phyloP scores from a whole-genome alignment of 2,797 vertebrate species.

The Pseudotriccus pelzelni region DNA sequence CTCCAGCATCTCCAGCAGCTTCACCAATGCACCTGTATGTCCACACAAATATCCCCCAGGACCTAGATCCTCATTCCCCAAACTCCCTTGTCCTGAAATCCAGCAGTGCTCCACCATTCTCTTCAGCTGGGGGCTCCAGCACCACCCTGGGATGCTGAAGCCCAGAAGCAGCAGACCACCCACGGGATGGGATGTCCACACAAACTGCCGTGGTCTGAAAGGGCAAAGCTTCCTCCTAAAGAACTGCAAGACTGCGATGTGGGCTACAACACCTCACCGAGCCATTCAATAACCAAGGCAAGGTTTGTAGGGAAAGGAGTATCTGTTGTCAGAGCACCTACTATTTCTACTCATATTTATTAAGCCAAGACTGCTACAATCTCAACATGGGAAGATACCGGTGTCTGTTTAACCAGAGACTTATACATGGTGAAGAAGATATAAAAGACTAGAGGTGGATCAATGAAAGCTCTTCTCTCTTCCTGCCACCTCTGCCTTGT shows the following conservation, averaged over 20 bases:
- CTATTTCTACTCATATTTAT: slow-evolving; percentile 42
- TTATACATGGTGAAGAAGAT: slow-evolving; percentile 21
- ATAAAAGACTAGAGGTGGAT: background rate
- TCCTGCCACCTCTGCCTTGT: slow-evolving; percentile 8
- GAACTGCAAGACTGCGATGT: background rate
- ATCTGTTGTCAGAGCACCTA: slow-evolving; percentile 3
- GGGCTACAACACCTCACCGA: background rate
- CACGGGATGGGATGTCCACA: background rate
- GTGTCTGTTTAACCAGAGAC: background rate
- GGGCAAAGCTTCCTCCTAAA: background rate
- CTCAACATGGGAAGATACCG: slow-evolving; percentile 35
- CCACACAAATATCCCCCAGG: background rate
- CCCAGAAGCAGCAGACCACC: background rate
- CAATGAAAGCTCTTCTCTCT: background rate
- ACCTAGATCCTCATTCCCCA: background rate
- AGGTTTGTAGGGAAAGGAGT: background rate
- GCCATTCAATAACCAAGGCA: background rate
- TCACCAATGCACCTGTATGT: background rate
- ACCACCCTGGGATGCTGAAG: background rate
- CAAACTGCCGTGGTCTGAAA: background rate
- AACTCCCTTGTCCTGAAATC: background rate
- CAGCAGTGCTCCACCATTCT: background rate
- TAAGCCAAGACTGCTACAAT: background rate
- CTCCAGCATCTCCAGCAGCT: background rate
- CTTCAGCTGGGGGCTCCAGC: background rate